Evolutionary conservation across 2,113 vertebrate species (phyloP).

Genomic region (Danio rerio): DNA sequence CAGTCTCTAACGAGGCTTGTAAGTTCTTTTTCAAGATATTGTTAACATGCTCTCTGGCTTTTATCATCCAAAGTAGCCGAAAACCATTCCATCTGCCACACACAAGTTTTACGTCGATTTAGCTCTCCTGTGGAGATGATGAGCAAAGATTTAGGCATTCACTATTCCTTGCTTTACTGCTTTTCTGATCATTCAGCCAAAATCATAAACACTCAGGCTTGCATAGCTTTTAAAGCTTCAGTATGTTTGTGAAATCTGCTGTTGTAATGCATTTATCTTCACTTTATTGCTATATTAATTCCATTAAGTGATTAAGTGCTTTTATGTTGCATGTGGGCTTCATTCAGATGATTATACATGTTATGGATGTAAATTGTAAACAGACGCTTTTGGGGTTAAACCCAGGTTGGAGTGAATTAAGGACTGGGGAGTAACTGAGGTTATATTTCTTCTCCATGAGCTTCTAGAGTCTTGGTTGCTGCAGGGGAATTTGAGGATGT

Average conservation of each 20-base stretch:
- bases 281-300: neutral
- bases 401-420: neutral
- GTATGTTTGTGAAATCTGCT: neutral
- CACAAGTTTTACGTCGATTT: neutral
- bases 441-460: conserved; percentile 11
- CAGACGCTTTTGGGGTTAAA: neutral
- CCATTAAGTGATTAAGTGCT: neutral
- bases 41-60: conserved; percentile 3
- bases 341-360: neutral
- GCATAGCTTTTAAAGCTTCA: neutral
- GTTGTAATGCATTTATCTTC: neutral
- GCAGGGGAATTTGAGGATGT: neutral
- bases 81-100: neutral
- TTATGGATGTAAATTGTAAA: neutral
- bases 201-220: neutral
- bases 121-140: conserved; percentile 7
- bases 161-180: neutral
- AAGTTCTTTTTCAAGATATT: neutral
- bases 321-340: neutral
- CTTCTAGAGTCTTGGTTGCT: neutral
- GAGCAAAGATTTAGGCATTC: neutral
- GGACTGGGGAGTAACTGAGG: neutral
- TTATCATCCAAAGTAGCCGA: neutral
- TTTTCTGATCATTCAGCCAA: neutral
- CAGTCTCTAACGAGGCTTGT: neutral